Conservation (phyloP, 64 coral and sea anemone species). For the Catalaphyllia jardinei region DNA sequence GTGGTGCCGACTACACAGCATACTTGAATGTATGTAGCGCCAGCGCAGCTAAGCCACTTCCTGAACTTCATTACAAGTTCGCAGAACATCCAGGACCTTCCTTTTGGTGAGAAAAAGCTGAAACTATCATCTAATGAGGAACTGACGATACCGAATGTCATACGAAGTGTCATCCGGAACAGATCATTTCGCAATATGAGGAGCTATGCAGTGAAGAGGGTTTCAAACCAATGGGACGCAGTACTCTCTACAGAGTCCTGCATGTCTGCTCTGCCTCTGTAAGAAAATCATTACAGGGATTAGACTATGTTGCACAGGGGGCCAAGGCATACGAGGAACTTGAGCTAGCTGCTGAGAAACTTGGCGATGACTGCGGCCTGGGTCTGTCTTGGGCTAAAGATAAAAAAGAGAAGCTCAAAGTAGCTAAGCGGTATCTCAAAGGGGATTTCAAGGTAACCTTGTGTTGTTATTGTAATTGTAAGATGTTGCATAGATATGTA, state of each 20-base stretch:
- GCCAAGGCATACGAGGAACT: slow-evolving; percentile 25
- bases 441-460: slow-evolving; percentile 14
- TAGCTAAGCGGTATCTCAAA: slow-evolving; percentile 18
- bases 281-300: slow-evolving; percentile 23
- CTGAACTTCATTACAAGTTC: slow-evolving; percentile 22
- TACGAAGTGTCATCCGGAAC: slow-evolving; percentile 15
- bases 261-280: too few species aligned
- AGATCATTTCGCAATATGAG: slow-evolving; percentile 24
- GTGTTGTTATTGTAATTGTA: slow-evolving; percentile 17
- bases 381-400: slow-evolving; percentile 27
- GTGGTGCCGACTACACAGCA: slow-evolving; percentile 6
- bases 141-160: neutral
- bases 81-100: slow-evolving; percentile 4
- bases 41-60: slow-evolving; percentile 24
- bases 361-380: slow-evolving; percentile 2
- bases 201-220: slow-evolving; percentile 1
- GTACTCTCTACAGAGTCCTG: neutral
- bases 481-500: neutral
- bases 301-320: slow-evolving; percentile 22
- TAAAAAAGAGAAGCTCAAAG: slow-evolving; percentile 18
- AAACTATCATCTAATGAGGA: slow-evolving; percentile 26
- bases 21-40: slow-evolving; percentile 4
- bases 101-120: slow-evolving; percentile 11
- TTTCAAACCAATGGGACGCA: too few species aligned
- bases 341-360: neutral